phyloP scores from a whole-genome alignment of 1,140 invertebrate species.

The Steinernema khuongi region DNA sequence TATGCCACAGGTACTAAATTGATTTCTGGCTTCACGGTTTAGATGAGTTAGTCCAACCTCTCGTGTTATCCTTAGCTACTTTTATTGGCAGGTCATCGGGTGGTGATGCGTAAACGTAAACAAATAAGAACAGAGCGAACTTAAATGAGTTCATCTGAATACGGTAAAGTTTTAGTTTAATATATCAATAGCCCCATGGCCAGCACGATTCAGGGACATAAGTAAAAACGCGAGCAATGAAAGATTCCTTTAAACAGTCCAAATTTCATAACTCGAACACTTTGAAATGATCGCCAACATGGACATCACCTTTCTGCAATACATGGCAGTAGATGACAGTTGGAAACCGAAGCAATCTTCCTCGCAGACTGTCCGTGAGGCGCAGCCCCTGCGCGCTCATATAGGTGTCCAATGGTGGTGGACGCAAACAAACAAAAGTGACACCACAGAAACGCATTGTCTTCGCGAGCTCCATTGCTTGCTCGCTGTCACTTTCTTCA shows the following conservation, averaged over 20 bases:
- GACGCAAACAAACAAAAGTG: constrained; percentile 2
- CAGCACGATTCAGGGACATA: too few species aligned
- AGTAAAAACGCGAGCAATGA: too few species aligned
- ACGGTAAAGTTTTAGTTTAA: too few species aligned
- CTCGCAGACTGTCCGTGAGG: not conserved
- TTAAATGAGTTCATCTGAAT: not conserved
- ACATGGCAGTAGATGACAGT: not conserved
- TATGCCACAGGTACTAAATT: not conserved
- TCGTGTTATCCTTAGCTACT: not conserved
- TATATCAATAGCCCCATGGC: too few species aligned
- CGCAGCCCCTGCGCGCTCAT: not conserved
- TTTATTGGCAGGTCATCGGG: not conserved
- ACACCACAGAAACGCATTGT: constrained; percentile 10
- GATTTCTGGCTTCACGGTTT: too few species aligned
- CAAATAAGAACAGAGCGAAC: not conserved
- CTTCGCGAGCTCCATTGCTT: too few species aligned
- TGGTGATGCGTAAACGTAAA: not conserved
- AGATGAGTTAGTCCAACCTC: not conserved
- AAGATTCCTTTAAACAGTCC: too few species aligned
- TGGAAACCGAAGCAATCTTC: too few species aligned
- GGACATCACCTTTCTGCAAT: not conserved
- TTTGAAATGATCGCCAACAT: too few species aligned
- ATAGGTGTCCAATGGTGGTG: not conserved
- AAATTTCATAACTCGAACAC: too few species aligned
- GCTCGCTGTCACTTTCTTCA: too few species aligned